Evolutionary conservation across 2,888 invertebrate species (phyloP), one percentile per base, ranked within the genome.

Genomic region (Gastrophysa polygoni): DNA sequence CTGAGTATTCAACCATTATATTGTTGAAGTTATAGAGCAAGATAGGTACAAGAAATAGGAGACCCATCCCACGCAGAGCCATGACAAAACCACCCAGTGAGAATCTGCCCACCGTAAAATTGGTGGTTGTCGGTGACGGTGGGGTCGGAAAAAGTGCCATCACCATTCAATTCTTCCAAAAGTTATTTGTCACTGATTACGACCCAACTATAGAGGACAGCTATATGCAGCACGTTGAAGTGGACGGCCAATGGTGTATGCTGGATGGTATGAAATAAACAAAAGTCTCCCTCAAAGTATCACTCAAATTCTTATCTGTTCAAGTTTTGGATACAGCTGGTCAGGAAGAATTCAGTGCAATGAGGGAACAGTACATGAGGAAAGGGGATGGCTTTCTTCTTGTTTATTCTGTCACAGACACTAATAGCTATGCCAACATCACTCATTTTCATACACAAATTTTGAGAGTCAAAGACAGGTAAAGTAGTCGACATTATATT

Each of bases 161-260:
- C 74, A 96, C 96, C n/a, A 96, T 95, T 78, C 94, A 96, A 83
- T 94, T 95, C 83, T 96, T 96, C 82, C 96, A 96, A 83, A 95
- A 95, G 81, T 85, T 95, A 76, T 96, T 96, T 80, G 93, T 96
- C 66, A 93, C 94, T 0, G 96, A 96, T 81, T 96, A 96, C 77
- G 96, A 96, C 83, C 96, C 96, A 6, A 96, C 96, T 16, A 96
- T 96, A 66, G 96, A 96, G 82, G 96, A 96, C 81, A 95, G 95
- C 59, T 96, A 96, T 82, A 91, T 95, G 64, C 95, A 96, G 79
- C 95, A 96, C 81, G 93, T 93, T 0, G 95, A 95, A 81, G 92
- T 96, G 29, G 96, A 96, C 77, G 94, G 94, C 5, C 91, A 93
- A 77, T 93, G 93, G 91, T 95, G 95, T 79, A 89, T 95, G 66